phyloP scores from a whole-genome alignment of 92 coral and sea anemone genomes.

The Epizoanthus scotinus region DNA sequence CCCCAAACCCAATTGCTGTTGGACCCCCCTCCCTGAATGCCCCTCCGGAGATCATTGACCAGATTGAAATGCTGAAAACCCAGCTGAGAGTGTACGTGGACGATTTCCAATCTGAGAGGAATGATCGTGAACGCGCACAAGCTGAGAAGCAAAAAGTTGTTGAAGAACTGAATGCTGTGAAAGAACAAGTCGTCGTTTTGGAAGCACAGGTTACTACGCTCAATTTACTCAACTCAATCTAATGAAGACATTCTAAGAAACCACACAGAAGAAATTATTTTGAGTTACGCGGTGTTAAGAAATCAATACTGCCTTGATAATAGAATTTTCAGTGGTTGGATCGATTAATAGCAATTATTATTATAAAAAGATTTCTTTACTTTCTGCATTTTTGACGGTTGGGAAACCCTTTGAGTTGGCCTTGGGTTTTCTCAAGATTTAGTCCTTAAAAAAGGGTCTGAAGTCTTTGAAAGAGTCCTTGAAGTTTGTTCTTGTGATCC shows the following conservation, averaged over 20 bases:
- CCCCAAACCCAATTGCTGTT: constrained; percentile 12
- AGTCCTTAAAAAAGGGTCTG: no score
- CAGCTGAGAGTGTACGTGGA: constrained; percentile 90
- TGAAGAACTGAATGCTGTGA: constrained; percentile 63
- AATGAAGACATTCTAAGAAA: background rate
- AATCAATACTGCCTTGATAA: no score
- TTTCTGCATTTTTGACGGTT: no score
- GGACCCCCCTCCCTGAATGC: constrained; percentile 34
- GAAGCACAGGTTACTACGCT: constrained; percentile 74
- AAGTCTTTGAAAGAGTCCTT: no score
- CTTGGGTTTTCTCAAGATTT: no score
- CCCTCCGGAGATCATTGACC: constrained; percentile 61
- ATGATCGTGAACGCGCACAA: constrained; percentile 92
- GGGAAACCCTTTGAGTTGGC: no score
- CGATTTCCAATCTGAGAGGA: constrained; percentile 85
- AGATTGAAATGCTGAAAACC: constrained; percentile 86
- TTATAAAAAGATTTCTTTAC: no score
- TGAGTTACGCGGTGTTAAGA: no score
- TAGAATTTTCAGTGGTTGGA: no score
- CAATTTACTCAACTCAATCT: background rate
- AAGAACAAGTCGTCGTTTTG: constrained; percentile 65
- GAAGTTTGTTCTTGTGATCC: no score
- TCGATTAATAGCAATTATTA: no score
- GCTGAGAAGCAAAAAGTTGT: constrained; percentile 73
- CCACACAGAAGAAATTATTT: background rate